A percentile compares a stretch with the other conserved stretches of the same genome.
Evolutionary conservation across 1,140 invertebrate species (phyloP).

Genomic region (Atta cephalotes): DNA sequence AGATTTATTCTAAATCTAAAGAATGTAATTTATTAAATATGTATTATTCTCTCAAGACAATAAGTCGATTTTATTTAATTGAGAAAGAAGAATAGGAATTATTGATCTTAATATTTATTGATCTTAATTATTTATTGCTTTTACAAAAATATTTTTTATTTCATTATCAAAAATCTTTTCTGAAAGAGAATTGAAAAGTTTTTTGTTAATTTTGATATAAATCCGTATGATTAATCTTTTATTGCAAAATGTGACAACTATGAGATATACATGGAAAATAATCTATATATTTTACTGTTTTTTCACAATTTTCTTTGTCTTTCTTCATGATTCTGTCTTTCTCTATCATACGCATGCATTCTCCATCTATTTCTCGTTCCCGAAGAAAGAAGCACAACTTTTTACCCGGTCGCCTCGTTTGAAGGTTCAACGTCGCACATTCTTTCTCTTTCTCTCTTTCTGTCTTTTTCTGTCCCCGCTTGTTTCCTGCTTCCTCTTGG

Average conservation of each 20-base stretch:
- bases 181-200: neutral
- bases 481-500: constrained; percentile 13
- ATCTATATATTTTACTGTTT: neutral
- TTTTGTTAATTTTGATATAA: constrained; percentile 2
- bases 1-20: no score
- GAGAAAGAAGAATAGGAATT: no score
- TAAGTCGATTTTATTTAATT: no score
- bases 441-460: constrained; percentile 31
- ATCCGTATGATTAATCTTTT: constrained; percentile 17
- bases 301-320: constrained; percentile 44
- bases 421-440: constrained; percentile 46
- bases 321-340: constrained; percentile 29
- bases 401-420: constrained; percentile 36
- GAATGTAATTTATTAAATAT: no score
- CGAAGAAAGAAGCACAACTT: constrained; percentile 25
- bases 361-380: constrained; percentile 30
- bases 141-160: no score
- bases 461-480: neutral
- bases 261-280: constrained; percentile 80
- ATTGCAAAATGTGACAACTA: constrained; percentile 44
- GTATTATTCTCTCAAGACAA: no score
- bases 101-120: no score
- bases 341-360: neutral
- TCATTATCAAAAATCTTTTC: no score
- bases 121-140: no score